Evolutionary conservation across 2,113 vertebrate species (phyloP).

Genomic region (Dermatemys mawii): DNA sequence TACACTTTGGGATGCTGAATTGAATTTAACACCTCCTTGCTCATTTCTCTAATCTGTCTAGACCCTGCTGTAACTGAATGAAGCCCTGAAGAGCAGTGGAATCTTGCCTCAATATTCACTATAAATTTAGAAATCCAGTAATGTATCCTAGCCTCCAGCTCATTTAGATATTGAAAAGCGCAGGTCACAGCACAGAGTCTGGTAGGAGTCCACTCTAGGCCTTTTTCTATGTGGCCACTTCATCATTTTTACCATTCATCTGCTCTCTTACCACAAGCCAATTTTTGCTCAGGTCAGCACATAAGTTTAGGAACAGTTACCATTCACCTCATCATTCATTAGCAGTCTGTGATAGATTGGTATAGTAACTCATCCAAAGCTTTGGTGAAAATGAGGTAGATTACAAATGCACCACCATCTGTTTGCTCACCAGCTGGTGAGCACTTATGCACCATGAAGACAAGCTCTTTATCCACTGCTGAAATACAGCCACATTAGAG

Average conservation of each 20-base stretch:
- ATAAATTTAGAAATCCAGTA: neutral
- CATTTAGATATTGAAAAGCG: neutral
- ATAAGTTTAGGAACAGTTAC: too few species aligned
- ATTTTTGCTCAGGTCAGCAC: neutral
- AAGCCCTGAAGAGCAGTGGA: neutral
- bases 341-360: neutral
- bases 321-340: neutral
- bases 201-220: neutral
- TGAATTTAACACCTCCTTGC: neutral
- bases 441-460: neutral
- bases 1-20: neutral
- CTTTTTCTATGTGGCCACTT: neutral
- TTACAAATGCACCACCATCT: neutral
- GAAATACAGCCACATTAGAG: too few species aligned
- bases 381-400: neutral
- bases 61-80: neutral
- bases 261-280: neutral
- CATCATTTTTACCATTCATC: neutral
- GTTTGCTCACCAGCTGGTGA: neutral
- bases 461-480: neutral
- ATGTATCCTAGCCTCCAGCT: neutral
- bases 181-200: neutral
- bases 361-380: neutral
- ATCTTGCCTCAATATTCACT: neutral
- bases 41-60: neutral